A percentile compares a stretch with the other conserved stretches of the same genome.
Conservation (phyloP, 2,888 invertebrate species). For the Ectemnius cavifrons region DNA sequence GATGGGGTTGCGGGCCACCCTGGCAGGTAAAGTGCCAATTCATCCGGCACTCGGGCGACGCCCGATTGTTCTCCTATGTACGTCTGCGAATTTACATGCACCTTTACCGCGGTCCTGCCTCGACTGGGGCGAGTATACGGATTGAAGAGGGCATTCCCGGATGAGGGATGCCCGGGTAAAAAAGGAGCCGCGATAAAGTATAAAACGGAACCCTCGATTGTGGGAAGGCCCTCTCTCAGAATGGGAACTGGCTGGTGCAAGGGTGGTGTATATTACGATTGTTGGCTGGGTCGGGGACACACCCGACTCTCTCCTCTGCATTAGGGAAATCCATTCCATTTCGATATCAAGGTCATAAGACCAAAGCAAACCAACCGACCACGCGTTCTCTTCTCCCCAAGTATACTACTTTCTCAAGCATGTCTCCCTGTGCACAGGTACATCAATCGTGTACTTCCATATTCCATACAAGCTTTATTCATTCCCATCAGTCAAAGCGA, state of each 20-base stretch:
- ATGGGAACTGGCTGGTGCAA: slow-evolving; percentile 60
- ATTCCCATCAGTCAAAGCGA: no score
- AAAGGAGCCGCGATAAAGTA: slow-evolving; percentile 69
- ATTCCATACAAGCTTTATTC: no score
- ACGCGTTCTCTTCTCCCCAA: background rate
- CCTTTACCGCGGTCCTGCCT: slow-evolving; percentile 15
- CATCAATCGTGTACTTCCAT: no score
- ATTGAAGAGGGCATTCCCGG: slow-evolving; percentile 7
- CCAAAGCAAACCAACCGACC: slow-evolving; percentile 39
- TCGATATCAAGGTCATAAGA: slow-evolving; percentile 53
- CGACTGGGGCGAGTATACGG: background rate
- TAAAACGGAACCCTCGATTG: slow-evolving; percentile 69
- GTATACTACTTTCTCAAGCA: no score
- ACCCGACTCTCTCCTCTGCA: slow-evolving; percentile 57
- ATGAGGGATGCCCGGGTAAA: slow-evolving; percentile 31
- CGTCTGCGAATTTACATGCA: slow-evolving; percentile 27
- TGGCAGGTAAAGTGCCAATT: slow-evolving; percentile 10
- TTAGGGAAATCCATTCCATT: slow-evolving; percentile 64
- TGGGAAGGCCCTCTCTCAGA: slow-evolving; percentile 69
- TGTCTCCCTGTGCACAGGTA: no score
- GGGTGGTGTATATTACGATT: slow-evolving; percentile 70
- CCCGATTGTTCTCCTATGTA: slow-evolving; percentile 12
- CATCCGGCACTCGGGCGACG: slow-evolving; percentile 3
- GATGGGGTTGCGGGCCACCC: background rate
- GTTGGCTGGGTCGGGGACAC: slow-evolving; percentile 72